Evolutionary conservation across 2,113 vertebrate genomes (phyloP), one percentile per base, ranked within the genome.

Genomic region (Aix galericulata): DNA sequence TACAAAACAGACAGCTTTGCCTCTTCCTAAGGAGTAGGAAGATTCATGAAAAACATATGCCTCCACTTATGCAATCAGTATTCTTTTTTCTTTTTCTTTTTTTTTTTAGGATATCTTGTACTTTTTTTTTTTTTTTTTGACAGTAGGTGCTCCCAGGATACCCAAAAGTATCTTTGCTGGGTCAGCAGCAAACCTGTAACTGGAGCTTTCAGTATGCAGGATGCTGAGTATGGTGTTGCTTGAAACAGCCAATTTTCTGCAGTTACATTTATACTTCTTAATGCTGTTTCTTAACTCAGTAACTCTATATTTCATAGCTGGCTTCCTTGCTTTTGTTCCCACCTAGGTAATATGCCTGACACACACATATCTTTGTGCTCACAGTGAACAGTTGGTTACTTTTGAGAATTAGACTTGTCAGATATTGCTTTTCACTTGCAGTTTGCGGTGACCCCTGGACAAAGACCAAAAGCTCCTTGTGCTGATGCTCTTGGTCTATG

Each of bases 71-170:
- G 13, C 86, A 96, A 92, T 60, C 31, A 32, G 16, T 29, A 20
- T 62, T 48, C 5, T 60, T 86, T 86, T 89, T 60, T 60, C 23
- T 36, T 22, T 11, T 34, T 48, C 3, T 62, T 83, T 86, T 89
- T 62, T 36, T 40, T 86, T 75, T 53, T 42, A 31, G 34, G 50
- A 8, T 84, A 48, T 67, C 68, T 69, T 74, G 31, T 86, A 56
- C 46, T 63, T 91, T 96, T 63, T 92, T 96, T 86, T 75, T 63
- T 91, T 96, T 63, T 92, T 96, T 88, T 75, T 56, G 73, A 68
- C 91, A 73, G 74, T 63, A 94, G 94, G 62, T 84, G 69, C 73
- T 89, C 53, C 29, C 1, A 40, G 93, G 53, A 9, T 67, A 89
- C 69, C 71, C 42, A 82, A 4, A 0, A 0, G 73, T 52, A 40